Conservation (phyloP, 2,888 invertebrate genomes). For the Apeira syringaria region DNA sequence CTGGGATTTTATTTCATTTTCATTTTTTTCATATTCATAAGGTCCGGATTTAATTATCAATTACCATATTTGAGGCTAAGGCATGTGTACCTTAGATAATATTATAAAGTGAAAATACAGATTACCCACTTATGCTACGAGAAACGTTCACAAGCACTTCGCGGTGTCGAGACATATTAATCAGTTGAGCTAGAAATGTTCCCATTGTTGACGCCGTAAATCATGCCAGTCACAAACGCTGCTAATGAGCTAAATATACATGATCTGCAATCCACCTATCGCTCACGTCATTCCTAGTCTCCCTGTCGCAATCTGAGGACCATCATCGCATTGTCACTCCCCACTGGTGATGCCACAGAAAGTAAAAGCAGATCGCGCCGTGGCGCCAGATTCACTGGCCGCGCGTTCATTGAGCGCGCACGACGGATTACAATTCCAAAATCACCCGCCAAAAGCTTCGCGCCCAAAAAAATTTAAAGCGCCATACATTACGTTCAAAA, state of each 20-base stretch:
- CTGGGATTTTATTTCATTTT: too few species aligned
- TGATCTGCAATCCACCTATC: slow-evolving; percentile 6
- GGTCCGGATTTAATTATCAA: too few species aligned
- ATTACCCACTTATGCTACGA: too few species aligned
- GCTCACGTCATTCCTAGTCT: slow-evolving; percentile 14
- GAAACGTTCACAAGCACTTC: too few species aligned
- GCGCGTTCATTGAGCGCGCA: slow-evolving; percentile 69
- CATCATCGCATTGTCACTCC: slow-evolving; percentile 44
- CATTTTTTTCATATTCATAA: too few species aligned
- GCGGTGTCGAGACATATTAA: too few species aligned
- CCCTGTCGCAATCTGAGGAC: slow-evolving; percentile 24
- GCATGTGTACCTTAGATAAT: too few species aligned
- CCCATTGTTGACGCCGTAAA: slow-evolving; percentile 10
- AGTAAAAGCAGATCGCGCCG: slow-evolving; percentile 71
- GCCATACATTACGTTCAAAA: slow-evolving; percentile 20
- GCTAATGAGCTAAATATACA: slow-evolving; percentile 9
- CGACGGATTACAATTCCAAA: slow-evolving; percentile 58
- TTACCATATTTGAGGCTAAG: too few species aligned
- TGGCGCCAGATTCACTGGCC: slow-evolving; percentile 63
- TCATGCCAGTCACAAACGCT: slow-evolving; percentile 10
- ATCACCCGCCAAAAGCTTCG: slow-evolving; percentile 58
- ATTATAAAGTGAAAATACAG: too few species aligned
- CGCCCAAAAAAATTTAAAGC: slow-evolving; percentile 27
- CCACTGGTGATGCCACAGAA: slow-evolving; percentile 69
- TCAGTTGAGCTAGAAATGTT: slow-evolving; percentile 2